Percentiles rank a stretch among this genome's conserved stretches.
These are phyloP conservation scores for Cherax quadricarinatus DNA, from an alignment of 1,140 invertebrate species.

Conservation along the genomic window DNA sequence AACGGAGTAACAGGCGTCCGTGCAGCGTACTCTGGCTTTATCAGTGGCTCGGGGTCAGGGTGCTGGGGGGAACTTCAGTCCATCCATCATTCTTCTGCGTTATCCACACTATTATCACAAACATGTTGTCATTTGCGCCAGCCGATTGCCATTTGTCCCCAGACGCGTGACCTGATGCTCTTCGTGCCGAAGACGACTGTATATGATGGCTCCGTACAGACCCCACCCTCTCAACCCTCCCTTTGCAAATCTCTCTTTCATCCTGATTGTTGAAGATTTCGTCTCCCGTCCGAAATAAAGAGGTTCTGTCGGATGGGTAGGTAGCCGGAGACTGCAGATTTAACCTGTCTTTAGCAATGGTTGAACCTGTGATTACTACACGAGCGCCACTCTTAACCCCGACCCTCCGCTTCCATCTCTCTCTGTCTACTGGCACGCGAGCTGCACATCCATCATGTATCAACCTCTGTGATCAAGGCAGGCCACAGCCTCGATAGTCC, in stretches of 20 bases:
- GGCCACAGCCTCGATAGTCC: slow-evolving; percentile 45
- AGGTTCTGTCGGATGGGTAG: slow-evolving; percentile 35
- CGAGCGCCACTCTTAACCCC: slow-evolving; percentile 47
- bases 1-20: background rate
- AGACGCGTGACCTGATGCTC: background rate
- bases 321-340: slow-evolving; percentile 50
- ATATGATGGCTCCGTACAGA: no score
- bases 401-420: slow-evolving; percentile 47
- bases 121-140: slow-evolving; percentile 55
- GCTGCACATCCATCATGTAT: slow-evolving; percentile 25
- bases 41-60: slow-evolving; percentile 8
- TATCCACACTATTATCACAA: slow-evolving; percentile 63
- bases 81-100: slow-evolving; percentile 57
- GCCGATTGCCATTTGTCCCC: no score
- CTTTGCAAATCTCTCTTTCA: background rate
- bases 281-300: background rate
- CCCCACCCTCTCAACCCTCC: background rate
- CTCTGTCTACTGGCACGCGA: slow-evolving; percentile 49
- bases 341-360: slow-evolving; percentile 47
- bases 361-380: slow-evolving; percentile 63
- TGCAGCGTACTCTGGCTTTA: slow-evolving; percentile 18
- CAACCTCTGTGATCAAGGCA: slow-evolving; percentile 51
- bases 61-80: background rate
- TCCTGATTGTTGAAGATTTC: no score
- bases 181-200: no score